Evolutionary conservation across 2,797 vertebrate genomes (phyloP).

Genomic region (Eospalax fontanierii): DNA sequence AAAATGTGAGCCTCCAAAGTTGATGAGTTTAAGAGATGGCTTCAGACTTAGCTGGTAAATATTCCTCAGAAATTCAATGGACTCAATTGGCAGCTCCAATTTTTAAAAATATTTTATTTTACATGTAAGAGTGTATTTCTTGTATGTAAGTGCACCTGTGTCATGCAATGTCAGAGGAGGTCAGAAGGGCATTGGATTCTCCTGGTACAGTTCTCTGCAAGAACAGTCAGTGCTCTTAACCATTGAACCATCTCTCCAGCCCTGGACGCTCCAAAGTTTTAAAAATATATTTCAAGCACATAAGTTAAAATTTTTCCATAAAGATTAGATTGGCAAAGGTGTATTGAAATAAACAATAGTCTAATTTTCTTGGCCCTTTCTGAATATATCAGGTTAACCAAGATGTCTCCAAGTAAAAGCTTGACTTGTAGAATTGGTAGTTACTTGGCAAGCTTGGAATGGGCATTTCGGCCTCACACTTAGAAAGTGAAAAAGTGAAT

Average conservation of each 20-base stretch:
- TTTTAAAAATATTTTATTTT: no score
- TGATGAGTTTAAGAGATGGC: background rate
- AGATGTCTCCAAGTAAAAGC: background rate
- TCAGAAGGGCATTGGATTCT: no score
- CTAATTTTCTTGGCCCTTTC: conserved; percentile 10
- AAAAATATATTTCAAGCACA: background rate
- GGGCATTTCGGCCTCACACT: background rate
- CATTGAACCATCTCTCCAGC: no score
- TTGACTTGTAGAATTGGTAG: background rate
- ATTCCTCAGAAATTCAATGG: background rate
- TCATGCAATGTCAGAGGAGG: no score
- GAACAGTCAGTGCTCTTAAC: no score
- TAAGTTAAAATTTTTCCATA: background rate
- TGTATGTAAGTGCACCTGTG: no score
- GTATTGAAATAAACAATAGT: background rate
- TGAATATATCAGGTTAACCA: conserved; percentile 18
- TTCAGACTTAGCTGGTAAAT: background rate
- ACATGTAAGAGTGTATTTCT: no score
- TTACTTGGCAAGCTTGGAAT: background rate
- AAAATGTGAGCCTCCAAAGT: background rate
- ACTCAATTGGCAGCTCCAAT: no score
- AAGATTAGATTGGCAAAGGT: background rate
- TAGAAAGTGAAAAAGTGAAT: background rate
- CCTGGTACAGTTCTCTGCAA: no score
- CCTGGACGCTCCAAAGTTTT: background rate